phyloP scores from a whole-genome alignment of 2,797 vertebrate species.

The Diglossa cyanea region DNA sequence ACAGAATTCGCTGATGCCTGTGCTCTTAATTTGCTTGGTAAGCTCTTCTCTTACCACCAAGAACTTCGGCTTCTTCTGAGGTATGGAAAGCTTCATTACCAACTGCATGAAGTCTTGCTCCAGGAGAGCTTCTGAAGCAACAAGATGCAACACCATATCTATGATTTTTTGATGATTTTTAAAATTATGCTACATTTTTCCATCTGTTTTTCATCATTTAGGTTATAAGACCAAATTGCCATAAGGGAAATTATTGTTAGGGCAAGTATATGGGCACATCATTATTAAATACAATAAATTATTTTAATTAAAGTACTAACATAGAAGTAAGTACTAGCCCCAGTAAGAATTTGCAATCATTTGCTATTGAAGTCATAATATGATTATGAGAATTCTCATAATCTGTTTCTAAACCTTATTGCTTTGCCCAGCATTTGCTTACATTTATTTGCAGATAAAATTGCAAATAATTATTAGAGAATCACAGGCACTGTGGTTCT shows the following conservation, averaged over 20 bases:
- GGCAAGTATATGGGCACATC: not conserved
- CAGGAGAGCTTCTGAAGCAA: not conserved
- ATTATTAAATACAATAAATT: not conserved
- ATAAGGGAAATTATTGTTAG: not conserved
- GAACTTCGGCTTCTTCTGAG: slow-evolving; percentile 23
- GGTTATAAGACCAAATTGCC: not conserved
- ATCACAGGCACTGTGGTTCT: not conserved
- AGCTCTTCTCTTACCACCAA: slow-evolving; percentile 64
- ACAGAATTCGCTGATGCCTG: slow-evolving; percentile 70
- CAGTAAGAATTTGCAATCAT: not conserved
- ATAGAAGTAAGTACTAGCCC: not conserved
- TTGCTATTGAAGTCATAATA: not conserved
- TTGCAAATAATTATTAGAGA: not conserved
- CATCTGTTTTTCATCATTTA: not conserved
- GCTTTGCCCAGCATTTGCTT: not conserved
- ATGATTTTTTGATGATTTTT: not conserved
- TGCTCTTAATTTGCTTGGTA: slow-evolving; percentile 70
- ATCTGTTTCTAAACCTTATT: not conserved
- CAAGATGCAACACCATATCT: not conserved
- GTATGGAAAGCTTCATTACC: slow-evolving; percentile 40
- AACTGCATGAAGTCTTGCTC: slow-evolving; percentile 22
- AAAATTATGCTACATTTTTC: not conserved
- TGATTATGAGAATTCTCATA: not conserved
- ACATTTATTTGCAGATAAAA: not conserved
- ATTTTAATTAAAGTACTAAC: not conserved